Evolutionary conservation across 2,797 vertebrate species (phyloP).

Genomic region (Poecilia velifera): DNA sequence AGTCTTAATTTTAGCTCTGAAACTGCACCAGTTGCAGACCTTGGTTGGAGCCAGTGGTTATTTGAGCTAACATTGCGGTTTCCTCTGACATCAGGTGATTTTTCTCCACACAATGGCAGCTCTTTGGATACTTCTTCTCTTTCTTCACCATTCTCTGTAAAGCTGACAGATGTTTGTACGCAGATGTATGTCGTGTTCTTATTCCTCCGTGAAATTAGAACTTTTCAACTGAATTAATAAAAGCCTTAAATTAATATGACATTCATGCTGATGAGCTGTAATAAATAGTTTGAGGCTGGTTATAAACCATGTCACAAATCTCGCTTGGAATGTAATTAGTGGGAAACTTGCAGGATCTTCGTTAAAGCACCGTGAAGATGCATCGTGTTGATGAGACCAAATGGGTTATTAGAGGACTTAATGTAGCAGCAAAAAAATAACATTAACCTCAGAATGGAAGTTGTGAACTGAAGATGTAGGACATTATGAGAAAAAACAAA

Average conservation of each 20-base stretch:
- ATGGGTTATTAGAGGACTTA: slow-evolving; percentile 21
- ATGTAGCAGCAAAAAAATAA: slow-evolving; percentile 27
- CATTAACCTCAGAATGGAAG: slow-evolving; percentile 8
- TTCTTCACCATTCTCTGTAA: background rate
- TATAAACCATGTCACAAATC: slow-evolving; percentile 8
- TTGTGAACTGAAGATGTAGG: background rate
- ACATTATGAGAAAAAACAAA: slow-evolving; percentile 9
- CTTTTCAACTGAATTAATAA: slow-evolving; percentile 1
- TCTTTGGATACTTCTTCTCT: background rate
- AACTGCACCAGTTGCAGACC: background rate
- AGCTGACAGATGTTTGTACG: background rate
- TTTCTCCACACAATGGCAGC: background rate
- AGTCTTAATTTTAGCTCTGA: background rate
- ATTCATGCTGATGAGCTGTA: slow-evolving; percentile 8
- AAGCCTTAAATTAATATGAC: background rate
- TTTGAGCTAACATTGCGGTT: background rate
- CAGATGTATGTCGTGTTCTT: background rate
- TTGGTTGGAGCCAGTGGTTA: background rate
- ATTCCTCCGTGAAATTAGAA: slow-evolving; percentile 4
- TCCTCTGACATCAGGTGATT: background rate
- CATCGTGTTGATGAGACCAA: slow-evolving; percentile 10
- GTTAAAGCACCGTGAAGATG: slow-evolving; percentile 8
- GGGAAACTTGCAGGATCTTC: slow-evolving; percentile 5
- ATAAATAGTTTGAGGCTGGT: slow-evolving; percentile 3
- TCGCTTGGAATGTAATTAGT: slow-evolving; percentile 6